phyloP scores from a whole-genome alignment of 2,888 invertebrate species.

The Hemaris fuciformis region DNA sequence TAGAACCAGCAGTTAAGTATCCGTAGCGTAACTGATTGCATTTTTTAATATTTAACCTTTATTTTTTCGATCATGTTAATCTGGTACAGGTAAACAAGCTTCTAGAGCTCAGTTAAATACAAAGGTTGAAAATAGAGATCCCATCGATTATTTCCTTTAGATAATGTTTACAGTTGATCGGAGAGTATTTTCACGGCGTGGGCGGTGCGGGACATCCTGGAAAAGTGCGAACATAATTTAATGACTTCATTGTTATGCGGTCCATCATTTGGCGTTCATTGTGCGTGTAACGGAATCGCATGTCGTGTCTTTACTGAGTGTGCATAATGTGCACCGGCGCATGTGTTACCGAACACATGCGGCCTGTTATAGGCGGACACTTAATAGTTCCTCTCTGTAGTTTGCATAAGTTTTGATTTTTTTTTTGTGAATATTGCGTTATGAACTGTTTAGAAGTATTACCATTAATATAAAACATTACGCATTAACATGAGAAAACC shows the following conservation, averaged over 20 bases:
- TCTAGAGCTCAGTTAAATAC: constrained; percentile 5
- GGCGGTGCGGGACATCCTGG: constrained; percentile 81
- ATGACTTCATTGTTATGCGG: constrained; percentile 32
- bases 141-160: constrained; percentile 39
- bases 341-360: background rate
- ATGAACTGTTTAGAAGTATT: too few species aligned
- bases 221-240: constrained; percentile 32
- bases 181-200: constrained; percentile 45
- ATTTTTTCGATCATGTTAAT: too few species aligned
- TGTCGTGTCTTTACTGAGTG: constrained; percentile 46
- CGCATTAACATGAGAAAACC: too few species aligned
- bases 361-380: background rate
- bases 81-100: too few species aligned
- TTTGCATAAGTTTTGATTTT: background rate
- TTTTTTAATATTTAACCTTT: too few species aligned
- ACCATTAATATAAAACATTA: too few species aligned
- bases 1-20: too few species aligned
- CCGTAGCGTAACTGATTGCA: too few species aligned
- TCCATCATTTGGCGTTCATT: constrained; percentile 43
- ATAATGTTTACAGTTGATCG: constrained; percentile 26
- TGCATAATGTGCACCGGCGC: constrained; percentile 41
- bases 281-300: constrained; percentile 50
- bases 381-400: background rate
- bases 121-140: constrained; percentile 46
- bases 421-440: too few species aligned